Evolutionary conservation across 1,140 invertebrate species (phyloP).

Genomic region (Mesaphorura yosii): DNA sequence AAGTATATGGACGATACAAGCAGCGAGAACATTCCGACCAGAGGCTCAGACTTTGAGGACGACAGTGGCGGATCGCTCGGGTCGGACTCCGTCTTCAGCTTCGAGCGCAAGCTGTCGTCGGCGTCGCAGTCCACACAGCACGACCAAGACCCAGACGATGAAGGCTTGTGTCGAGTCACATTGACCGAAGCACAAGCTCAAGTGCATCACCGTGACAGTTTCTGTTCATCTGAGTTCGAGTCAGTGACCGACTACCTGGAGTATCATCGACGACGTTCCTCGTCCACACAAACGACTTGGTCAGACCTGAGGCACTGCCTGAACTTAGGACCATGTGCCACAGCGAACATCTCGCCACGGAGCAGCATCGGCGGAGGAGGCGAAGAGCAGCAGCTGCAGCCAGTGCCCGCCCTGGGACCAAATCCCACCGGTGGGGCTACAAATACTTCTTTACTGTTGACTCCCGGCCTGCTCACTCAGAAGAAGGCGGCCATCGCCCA

Average conservation of each 20-base stretch:
- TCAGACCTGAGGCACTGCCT: conserved; percentile 24
- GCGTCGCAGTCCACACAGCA: not conserved
- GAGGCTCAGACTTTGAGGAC: conserved; percentile 22
- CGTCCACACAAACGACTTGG: conserved; percentile 28
- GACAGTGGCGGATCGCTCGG: conserved; percentile 25
- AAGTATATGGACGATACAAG: conserved; percentile 31
- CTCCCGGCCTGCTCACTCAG: not conserved
- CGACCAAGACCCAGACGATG: conserved; percentile 21
- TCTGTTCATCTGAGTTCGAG: conserved; percentile 23
- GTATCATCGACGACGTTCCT: conserved; percentile 14
- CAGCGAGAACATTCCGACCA: conserved; percentile 30
- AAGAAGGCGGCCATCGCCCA: no score
- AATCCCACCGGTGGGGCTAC: not conserved
- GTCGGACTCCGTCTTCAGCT: conserved; percentile 28
- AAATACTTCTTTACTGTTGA: not conserved
- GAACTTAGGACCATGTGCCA: no score
- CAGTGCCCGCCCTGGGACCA: no score
- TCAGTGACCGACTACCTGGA: conserved; percentile 29
- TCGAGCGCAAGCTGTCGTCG: not conserved
- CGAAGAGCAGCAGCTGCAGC: no score
- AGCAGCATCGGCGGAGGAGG: no score
- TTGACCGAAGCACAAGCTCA: conserved; percentile 16
- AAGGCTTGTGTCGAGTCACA: conserved; percentile 13
- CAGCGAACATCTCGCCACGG: no score
- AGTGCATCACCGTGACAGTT: conserved; percentile 29